Conservation (phyloP, 1,140 invertebrate species). For the Drosophila guanche region DNA sequence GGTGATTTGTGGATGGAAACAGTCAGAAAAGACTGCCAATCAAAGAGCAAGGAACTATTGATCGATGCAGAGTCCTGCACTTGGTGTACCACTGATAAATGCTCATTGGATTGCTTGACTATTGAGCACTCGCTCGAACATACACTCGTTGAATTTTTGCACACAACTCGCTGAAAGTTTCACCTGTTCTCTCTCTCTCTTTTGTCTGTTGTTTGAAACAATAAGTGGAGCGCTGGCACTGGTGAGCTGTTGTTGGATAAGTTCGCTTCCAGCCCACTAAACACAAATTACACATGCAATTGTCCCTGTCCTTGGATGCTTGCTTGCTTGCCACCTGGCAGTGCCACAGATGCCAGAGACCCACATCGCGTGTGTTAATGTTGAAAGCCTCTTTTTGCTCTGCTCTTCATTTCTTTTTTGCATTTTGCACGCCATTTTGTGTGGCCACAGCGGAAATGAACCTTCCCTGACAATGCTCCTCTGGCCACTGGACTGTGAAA, state of each 20-base stretch:
- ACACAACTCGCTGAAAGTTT: neutral
- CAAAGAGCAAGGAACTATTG: too few relatives aligned
- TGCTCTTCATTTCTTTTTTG: constrained; percentile 11
- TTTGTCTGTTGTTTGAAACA: constrained; percentile 22
- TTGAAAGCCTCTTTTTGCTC: constrained; percentile 7
- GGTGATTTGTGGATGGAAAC: too few relatives aligned
- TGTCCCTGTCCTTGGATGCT: constrained; percentile 22
- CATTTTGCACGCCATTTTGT: constrained; percentile 51
- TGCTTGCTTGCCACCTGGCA: neutral
- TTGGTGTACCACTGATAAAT: too few relatives aligned
- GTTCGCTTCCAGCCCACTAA: constrained; percentile 41
- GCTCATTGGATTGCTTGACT: too few relatives aligned
- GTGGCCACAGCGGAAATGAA: constrained; percentile 51
- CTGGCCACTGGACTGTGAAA: constrained; percentile 26
- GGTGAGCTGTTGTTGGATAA: neutral
- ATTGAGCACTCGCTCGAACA: too few relatives aligned
- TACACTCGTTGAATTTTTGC: neutral
- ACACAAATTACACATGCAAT: constrained; percentile 52
- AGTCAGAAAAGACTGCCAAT: too few relatives aligned
- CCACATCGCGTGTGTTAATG: constrained; percentile 45
- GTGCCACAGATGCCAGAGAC: constrained; percentile 33
- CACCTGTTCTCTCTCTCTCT: constrained; percentile 2
- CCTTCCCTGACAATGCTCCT: constrained; percentile 42
- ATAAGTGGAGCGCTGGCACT: constrained; percentile 4
- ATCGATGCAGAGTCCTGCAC: too few relatives aligned